Evolutionary conservation across 1,140 invertebrate genomes (phyloP).

Genomic region (Arctopsyche grandis): DNA sequence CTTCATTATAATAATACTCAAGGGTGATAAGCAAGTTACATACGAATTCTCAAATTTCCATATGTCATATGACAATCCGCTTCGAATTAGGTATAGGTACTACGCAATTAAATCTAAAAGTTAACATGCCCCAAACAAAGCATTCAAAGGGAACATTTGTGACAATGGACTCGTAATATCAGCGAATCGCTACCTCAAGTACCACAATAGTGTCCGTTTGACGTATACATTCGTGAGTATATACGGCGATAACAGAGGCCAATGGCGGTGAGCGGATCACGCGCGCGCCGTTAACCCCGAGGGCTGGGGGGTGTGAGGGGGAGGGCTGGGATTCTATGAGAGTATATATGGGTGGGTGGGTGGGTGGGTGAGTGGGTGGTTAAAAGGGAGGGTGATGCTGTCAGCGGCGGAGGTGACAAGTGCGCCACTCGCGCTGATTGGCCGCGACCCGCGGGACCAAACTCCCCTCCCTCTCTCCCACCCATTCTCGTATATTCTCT

Average conservation of each 20-base stretch:
- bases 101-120: no score
- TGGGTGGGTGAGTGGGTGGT: background rate
- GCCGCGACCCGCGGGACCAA: conserved; percentile 39
- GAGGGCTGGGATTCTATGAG: background rate
- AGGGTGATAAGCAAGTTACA: no score
- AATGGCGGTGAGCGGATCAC: conserved; percentile 25
- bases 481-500: background rate
- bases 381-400: conserved; percentile 43
- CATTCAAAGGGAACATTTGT: no score
- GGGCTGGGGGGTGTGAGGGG: conserved; percentile 5
- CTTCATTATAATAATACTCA: no score
- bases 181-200: background rate
- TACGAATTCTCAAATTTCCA: no score
- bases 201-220: no score
- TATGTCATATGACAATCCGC: no score
- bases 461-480: background rate
- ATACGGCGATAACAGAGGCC: conserved; percentile 16
- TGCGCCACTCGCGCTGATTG: conserved; percentile 55
- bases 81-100: no score
- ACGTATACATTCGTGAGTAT: no score
- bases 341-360: background rate
- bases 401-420: conserved; percentile 54
- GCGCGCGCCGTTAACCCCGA: conserved; percentile 1
- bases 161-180: no score
- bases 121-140: no score